Evolutionary conservation across 2,113 vertebrate species (phyloP).

Genomic region (Sula dactylatra): DNA sequence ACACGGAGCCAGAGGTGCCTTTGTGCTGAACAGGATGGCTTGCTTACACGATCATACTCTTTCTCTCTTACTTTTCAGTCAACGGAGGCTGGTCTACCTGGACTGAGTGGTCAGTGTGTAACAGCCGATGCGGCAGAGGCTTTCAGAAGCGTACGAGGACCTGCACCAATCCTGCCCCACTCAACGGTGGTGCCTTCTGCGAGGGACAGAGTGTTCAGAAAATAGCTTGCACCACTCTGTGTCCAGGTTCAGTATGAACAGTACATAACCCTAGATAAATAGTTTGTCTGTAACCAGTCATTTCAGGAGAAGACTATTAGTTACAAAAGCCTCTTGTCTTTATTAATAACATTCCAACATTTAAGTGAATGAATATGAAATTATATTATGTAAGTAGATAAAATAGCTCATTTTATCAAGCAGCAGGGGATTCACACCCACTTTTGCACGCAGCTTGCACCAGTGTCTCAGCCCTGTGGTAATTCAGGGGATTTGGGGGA

Average conservation of each 20-base stretch:
- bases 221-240: constrained; percentile 88
- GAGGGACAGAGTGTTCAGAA: constrained; percentile 92
- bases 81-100: constrained; percentile 96
- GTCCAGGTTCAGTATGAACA: constrained; percentile 80
- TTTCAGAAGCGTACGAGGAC: constrained; percentile 92
- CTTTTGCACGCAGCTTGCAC: neutral
- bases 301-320: neutral
- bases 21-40: neutral
- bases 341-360: neutral
- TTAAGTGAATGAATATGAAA: neutral
- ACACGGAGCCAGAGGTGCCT: neutral
- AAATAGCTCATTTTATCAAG: neutral
- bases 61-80: constrained; percentile 73
- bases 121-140: constrained; percentile 89
- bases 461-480: neutral
- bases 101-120: constrained; percentile 95
- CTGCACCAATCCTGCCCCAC: constrained; percentile 93
- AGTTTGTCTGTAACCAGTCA: neutral
- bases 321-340: neutral
- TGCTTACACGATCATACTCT: rapidly evolving
- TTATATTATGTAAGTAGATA: neutral
- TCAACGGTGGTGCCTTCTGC: constrained; percentile 91
- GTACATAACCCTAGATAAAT: neutral
- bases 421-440: neutral
- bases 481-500: constrained; percentile 15